Evolutionary conservation across 2,797 vertebrate species (phyloP).

Genomic region (Staurois parvus): DNA sequence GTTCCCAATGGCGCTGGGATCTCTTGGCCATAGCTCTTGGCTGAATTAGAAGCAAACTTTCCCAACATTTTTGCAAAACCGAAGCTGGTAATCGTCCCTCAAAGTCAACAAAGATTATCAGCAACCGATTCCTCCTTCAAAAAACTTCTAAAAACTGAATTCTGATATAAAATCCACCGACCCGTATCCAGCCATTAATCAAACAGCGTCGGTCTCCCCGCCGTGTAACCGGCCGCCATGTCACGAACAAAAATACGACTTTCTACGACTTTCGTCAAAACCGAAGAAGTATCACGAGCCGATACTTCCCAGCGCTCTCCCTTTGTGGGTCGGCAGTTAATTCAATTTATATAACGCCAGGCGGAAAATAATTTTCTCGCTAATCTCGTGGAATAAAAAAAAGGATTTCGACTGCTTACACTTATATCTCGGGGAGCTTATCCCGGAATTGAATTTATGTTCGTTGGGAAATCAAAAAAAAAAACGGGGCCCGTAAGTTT

Average conservation of each 20-base stretch:
- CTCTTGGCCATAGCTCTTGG: too few species aligned
- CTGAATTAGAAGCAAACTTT: too few species aligned
- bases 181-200: too few species aligned
- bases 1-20: too few species aligned
- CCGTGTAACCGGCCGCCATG: background rate
- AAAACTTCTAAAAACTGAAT: too few species aligned
- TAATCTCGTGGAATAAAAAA: constrained; percentile 39
- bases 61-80: too few species aligned
- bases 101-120: too few species aligned
- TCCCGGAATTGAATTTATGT: constrained; percentile 5
- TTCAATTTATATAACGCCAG: constrained; percentile 34
- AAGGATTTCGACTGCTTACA: constrained; percentile 30
- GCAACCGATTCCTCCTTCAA: too few species aligned
- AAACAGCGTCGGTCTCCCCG: too few species aligned
- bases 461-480: too few species aligned
- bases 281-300: background rate
- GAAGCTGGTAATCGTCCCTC: too few species aligned
- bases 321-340: background rate
- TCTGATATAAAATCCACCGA: too few species aligned
- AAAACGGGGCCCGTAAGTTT: background rate
- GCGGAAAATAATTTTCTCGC: background rate
- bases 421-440: constrained; percentile 6
- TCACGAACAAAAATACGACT: background rate
- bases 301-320: background rate
- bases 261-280: background rate